Evolutionary conservation across 2,888 invertebrate species (phyloP), one percentile per base, ranked within the genome.

Genomic region (Amblyteles armatorius): DNA sequence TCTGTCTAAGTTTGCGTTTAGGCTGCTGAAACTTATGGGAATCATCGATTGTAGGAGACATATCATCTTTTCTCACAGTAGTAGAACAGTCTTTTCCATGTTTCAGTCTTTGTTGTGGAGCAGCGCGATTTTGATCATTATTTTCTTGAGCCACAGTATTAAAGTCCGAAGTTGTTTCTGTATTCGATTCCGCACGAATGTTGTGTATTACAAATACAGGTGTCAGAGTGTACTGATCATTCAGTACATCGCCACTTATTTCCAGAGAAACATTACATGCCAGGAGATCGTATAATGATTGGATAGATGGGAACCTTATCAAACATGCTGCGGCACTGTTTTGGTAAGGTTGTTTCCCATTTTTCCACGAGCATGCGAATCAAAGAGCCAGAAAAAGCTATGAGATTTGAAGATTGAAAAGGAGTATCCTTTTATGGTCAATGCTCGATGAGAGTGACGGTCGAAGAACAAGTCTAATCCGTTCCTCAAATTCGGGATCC

Each of bases 281-380:
- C 57, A 73, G 36, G 19, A 73, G 22, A 22, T 40, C 44, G 40
- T 60, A 73, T 40, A 73, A 44, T 11, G 26, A n/a, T 19, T 73
- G 13, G 2, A 60, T 13, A 40, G 33, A 13, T 13, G 57, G 40
- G 26, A 73, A 57, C 19, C 73, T 6, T 13, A 73, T 19, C 13
- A 73, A 40, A 16, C 83, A 83, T 13, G 82, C 82, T 5, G 33
- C 40, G 9, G 40, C 50, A 5, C 76, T 60, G 2, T 33, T 73
- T 19, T 50, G 52, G 52, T 4, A 55, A 2, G 84, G 74, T 72
- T 26, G 60, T 7, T 84, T 40, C 44, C 88, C 88, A 82, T 88
- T 88, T 65, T 69, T 2, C 89, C 89, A 86, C 88, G 89, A 44
- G 88, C 85, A 82, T 90, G 88, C 11, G 89, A 89, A 71, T 90